These are phyloP conservation scores for Neofelis nebulosa DNA, from an alignment of 2,113 vertebrate species.

Conservation along the genomic window DNA sequence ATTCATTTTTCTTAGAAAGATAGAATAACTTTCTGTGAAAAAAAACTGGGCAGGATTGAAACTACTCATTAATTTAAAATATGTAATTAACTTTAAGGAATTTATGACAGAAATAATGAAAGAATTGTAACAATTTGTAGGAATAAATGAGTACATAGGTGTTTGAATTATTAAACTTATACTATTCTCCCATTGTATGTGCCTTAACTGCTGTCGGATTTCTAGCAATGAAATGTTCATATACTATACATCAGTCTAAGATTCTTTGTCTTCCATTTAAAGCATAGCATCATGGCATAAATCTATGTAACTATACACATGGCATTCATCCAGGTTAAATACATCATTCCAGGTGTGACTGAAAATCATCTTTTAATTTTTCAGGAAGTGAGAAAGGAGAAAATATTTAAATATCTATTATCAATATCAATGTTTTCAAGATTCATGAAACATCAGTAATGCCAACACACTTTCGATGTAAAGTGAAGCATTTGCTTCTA, in stretches of 20 bases:
- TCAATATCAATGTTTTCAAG: background rate
- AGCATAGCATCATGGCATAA: background rate
- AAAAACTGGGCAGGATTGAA: background rate
- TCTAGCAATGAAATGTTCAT: background rate
- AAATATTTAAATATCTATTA: background rate
- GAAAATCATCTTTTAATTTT: background rate
- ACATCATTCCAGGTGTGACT: background rate
- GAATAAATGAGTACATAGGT: background rate
- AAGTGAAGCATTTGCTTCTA: background rate
- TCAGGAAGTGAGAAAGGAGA: background rate
- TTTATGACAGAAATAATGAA: background rate
- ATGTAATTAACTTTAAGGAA: background rate
- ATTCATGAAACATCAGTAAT: background rate
- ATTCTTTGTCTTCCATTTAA: background rate
- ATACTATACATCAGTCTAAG: background rate
- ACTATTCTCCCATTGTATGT: background rate
- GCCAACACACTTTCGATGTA: background rate
- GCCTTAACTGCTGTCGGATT: background rate
- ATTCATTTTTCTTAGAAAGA: background rate
- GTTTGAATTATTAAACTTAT: background rate
- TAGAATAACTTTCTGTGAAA: background rate
- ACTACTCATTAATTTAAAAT: background rate
- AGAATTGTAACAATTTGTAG: background rate
- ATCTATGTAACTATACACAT: background rate
- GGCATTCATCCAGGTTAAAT: background rate